phyloP scores from a whole-genome alignment of 2,797 vertebrate species.

The Notoglanidium macrostoma region DNA sequence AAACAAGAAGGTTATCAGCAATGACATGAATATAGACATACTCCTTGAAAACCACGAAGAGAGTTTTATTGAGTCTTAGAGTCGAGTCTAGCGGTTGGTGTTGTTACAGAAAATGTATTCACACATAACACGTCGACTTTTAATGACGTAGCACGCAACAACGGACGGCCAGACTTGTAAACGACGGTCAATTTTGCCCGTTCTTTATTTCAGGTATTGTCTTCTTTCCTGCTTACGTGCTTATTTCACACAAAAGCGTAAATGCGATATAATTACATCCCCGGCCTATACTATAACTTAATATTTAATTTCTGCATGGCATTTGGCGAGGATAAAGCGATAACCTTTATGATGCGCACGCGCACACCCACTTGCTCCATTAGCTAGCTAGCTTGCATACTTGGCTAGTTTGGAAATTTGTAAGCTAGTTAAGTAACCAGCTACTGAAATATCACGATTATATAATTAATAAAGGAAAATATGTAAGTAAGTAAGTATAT shows the following conservation, averaged over 20 bases:
- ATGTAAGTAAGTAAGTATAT: too few relatives aligned
- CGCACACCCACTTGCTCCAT: not conserved
- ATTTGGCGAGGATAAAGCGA: not conserved
- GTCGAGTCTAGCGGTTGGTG: too few relatives aligned
- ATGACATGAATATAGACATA: not conserved
- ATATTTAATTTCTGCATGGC: not conserved
- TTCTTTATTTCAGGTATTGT: not conserved
- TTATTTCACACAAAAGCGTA: not conserved
- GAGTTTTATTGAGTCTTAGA: too few relatives aligned
- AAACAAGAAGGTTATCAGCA: too few relatives aligned
- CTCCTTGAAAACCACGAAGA: too few relatives aligned
- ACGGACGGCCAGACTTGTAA: not conserved
- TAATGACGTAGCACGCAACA: conserved; percentile 18
- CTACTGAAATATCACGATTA: not conserved
- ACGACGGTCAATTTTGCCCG: not conserved
- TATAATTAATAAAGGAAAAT: not conserved
- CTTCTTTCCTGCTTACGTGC: not conserved
- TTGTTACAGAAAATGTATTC: not conserved
- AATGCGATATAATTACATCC: not conserved
- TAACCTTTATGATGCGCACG: conserved; percentile 3
- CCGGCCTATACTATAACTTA: too few relatives aligned
- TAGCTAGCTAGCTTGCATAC: conserved; percentile 15
- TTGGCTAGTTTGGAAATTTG: not conserved
- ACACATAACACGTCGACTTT: not conserved
- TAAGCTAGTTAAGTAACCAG: not conserved